phyloP scores from a whole-genome alignment of 1,140 invertebrate species.

The Apis cerana region DNA sequence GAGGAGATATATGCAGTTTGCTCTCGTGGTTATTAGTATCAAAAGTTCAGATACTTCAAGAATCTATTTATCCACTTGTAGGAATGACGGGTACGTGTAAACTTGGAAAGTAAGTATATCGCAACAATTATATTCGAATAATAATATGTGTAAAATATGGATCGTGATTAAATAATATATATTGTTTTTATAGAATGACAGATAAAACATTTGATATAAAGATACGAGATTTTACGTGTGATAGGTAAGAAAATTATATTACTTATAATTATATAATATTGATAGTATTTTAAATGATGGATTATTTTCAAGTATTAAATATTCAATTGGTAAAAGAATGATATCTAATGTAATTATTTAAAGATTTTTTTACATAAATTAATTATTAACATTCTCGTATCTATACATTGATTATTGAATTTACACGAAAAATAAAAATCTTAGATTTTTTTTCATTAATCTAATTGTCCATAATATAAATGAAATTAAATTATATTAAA shows the following conservation, averaged over 20 bases:
- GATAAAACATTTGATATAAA: slow-evolving; percentile 65
- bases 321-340: not conserved
- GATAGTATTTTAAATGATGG: not conserved
- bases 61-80: slow-evolving; percentile 86
- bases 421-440: not conserved
- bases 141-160: not conserved
- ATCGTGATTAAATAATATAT: not conserved
- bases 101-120: slow-evolving; percentile 76
- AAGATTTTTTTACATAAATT: slow-evolving; percentile 40
- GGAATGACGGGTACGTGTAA: slow-evolving; percentile 83
- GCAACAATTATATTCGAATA: slow-evolving; percentile 7
- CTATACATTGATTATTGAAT: not conserved
- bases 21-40: slow-evolving; percentile 86
- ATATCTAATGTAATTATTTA: not conserved
- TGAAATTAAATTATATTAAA: not conserved
- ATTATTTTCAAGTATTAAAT: slow-evolving; percentile 15
- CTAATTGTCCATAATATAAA: too few relatives aligned
- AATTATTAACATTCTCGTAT: not conserved
- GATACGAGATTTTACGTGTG: slow-evolving; percentile 78
- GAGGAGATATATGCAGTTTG: slow-evolving; percentile 91
- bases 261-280: slow-evolving; percentile 8
- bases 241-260: slow-evolving; percentile 76
- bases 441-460: not conserved
- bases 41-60: slow-evolving; percentile 82
- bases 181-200: slow-evolving; percentile 55